Percentiles rank a stretch among this genome's conserved stretches.
Evolutionary conservation across 2,113 vertebrate species (phyloP).

Genomic region (Poeciliopsis prolifica): DNA sequence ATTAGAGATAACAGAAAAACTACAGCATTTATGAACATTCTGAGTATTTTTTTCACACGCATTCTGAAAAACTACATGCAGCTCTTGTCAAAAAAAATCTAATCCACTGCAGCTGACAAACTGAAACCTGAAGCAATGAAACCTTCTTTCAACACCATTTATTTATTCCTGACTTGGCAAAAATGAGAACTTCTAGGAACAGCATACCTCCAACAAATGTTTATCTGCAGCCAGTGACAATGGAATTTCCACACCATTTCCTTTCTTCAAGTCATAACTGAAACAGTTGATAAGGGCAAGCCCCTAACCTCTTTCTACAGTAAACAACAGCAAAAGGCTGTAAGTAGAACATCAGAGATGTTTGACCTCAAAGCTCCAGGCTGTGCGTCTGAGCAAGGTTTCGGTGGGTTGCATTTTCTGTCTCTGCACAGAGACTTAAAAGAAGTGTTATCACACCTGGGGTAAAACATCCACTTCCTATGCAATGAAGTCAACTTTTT

Average conservation of each 20-base stretch:
- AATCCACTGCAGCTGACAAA: not conserved
- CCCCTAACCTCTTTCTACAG: slow-evolving; percentile 52
- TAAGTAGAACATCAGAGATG: slow-evolving; percentile 36
- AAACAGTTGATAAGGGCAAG: slow-evolving; percentile 51
- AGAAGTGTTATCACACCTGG: not conserved
- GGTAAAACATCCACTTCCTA: not conserved
- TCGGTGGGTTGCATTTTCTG: slow-evolving; percentile 5
- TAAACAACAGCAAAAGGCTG: slow-evolving; percentile 38
- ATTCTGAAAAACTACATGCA: not conserved
- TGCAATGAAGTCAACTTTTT: not conserved
- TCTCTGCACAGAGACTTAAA: not conserved
- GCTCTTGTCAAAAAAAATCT: not conserved
- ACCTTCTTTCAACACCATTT: not conserved
- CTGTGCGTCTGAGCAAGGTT: slow-evolving; percentile 1
- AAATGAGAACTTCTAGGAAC: not conserved
- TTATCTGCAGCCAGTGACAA: slow-evolving; percentile 23
- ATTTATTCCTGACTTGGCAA: not conserved
- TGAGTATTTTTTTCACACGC: not conserved
- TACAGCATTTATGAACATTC: not conserved
- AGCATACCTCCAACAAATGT: not conserved
- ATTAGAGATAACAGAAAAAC: slow-evolving; percentile 8
- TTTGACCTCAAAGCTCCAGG: slow-evolving; percentile 43
- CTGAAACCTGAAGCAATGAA: not conserved
- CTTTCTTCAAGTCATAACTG: slow-evolving; percentile 46
- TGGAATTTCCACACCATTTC: slow-evolving; percentile 65